Conservation (phyloP, 1,140 invertebrate genomes). For the Drosophila sechellia region DNA sequence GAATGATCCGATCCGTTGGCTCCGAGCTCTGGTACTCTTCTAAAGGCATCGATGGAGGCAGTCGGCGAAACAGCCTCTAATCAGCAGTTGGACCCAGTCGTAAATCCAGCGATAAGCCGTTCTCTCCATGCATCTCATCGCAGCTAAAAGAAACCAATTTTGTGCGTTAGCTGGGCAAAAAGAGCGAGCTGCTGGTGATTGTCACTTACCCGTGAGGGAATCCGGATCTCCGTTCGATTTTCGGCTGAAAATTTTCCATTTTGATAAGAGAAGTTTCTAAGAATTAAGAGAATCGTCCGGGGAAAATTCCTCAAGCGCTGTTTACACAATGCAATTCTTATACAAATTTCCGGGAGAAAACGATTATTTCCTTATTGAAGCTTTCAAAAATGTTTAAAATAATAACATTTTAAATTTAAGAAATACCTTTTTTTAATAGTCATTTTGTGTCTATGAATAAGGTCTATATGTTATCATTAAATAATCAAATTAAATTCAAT, state of each 20-base stretch:
- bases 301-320: conserved; percentile 17
- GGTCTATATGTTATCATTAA: too few relatives aligned
- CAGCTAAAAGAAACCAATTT: conserved; percentile 34
- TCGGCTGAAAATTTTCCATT: conserved; percentile 67
- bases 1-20: conserved; percentile 56
- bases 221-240: conserved; percentile 38
- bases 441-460: not conserved
- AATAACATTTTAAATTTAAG: not conserved
- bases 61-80: conserved; percentile 56
- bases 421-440: not conserved
- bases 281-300: conserved; percentile 23
- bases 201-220: conserved; percentile 26
- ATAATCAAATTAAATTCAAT: not conserved
- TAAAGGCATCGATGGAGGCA: conserved; percentile 39
- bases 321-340: conserved; percentile 15
- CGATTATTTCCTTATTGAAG: not conserved
- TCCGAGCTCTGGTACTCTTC: conserved; percentile 67
- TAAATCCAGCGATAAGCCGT: conserved; percentile 52
- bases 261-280: conserved; percentile 33
- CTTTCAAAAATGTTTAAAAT: not conserved
- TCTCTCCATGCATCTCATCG: conserved; percentile 36
- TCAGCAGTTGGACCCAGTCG: conserved; percentile 51
- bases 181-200: conserved; percentile 15
- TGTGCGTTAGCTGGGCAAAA: conserved; percentile 23
- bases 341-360: not conserved